Percentiles rank a stretch among this genome's conserved stretches.
Evolutionary conservation across 1,140 invertebrate species (phyloP).

Genomic region (Leptinotarsa undecemlineata): DNA sequence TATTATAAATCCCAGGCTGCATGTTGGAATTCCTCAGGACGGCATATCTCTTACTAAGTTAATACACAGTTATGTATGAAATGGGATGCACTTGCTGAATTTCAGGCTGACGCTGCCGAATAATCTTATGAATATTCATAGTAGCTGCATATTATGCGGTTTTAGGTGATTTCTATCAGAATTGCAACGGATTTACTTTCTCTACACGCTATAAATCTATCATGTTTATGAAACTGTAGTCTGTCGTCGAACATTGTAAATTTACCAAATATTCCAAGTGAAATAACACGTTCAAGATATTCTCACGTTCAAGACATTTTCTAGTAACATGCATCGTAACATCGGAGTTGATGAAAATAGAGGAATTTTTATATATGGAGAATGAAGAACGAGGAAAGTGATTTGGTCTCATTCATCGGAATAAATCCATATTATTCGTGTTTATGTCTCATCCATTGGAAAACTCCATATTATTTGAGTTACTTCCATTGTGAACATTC

Average conservation of each 20-base stretch:
- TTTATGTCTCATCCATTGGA: too few relatives aligned
- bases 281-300: too few relatives aligned
- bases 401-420: too few relatives aligned
- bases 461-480: too few relatives aligned
- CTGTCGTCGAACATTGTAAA: background rate
- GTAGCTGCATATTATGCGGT: background rate
- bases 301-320: too few relatives aligned
- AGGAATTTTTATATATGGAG: too few relatives aligned
- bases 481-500: too few relatives aligned
- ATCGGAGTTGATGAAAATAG: too few relatives aligned
- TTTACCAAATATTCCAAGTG: background rate
- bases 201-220: background rate
- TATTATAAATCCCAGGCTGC: background rate
- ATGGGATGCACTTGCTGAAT: background rate
- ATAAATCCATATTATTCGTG: too few relatives aligned
- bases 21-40: background rate
- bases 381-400: too few relatives aligned
- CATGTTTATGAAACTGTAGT: background rate
- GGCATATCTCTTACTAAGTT: background rate
- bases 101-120: slow-evolving; percentile 1
- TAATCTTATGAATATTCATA: slow-evolving; percentile 11
- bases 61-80: slow-evolving; percentile 5
- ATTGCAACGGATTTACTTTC: background rate
- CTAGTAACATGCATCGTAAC: too few relatives aligned
- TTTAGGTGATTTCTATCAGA: slow-evolving; percentile 2